These are phyloP conservation scores for Dinothrombium tinctorium DNA, from an alignment of 1,140 invertebrate species.

Conservation along the genomic window DNA sequence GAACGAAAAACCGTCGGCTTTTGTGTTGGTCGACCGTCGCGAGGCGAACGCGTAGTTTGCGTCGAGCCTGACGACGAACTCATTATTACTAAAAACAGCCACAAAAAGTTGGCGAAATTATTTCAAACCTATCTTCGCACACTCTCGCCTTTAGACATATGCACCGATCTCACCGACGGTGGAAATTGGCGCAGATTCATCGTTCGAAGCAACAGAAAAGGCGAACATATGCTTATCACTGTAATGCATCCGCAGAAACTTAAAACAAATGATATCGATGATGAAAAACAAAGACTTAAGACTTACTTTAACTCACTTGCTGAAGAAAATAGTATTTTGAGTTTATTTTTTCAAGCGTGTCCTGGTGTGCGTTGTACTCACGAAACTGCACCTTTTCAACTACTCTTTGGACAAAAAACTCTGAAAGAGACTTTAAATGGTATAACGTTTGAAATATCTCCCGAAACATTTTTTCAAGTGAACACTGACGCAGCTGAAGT, in stretches of 20 bases:
- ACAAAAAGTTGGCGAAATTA: slow-evolving; percentile 21
- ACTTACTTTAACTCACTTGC: slow-evolving; percentile 33
- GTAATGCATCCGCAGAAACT: slow-evolving; percentile 34
- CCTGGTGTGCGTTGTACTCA: slow-evolving; percentile 9
- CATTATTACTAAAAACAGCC: slow-evolving; percentile 19
- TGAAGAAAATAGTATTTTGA: slow-evolving; percentile 36
- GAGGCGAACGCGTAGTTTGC: slow-evolving; percentile 17
- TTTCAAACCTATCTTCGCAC: slow-evolving; percentile 14
- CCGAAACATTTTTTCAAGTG: slow-evolving; percentile 69
- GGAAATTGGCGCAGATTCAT: slow-evolving; percentile 73
- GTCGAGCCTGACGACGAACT: slow-evolving; percentile 19
- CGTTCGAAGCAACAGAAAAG: slow-evolving; percentile 35
- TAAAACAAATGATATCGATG: slow-evolving; percentile 30
- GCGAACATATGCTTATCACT: slow-evolving; percentile 57
- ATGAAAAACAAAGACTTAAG: slow-evolving; percentile 37
- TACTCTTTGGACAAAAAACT: slow-evolving; percentile 41
- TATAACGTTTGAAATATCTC: slow-evolving; percentile 68
- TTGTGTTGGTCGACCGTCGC: slow-evolving; percentile 19
- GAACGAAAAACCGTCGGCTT: slow-evolving; percentile 25
- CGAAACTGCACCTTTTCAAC: slow-evolving; percentile 20
- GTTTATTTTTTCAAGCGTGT: slow-evolving; percentile 45
- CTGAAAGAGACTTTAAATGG: slow-evolving; percentile 58
- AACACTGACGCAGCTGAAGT: slow-evolving; percentile 66
- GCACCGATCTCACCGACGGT: slow-evolving; percentile 25
- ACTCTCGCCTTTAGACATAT: slow-evolving; percentile 8